Base-by-base conservation (phyloP, 1,140 invertebrate species). In the Aphidius gifuensis region DNA sequence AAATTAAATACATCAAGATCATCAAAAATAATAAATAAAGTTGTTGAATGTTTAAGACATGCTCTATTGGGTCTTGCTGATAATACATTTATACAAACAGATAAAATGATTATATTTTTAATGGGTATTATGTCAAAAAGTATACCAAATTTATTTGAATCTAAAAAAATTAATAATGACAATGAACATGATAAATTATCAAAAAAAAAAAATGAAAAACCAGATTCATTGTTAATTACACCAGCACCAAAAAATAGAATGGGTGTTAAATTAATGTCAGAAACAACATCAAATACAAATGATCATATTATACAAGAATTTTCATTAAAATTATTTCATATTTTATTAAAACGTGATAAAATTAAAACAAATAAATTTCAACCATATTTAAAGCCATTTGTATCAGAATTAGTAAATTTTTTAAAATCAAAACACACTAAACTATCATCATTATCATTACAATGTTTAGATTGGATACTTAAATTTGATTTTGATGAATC, bases 301-400 rank as follows among this genome's bases (percentile, higher is more conserved):
- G 86, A 87, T 1, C 92, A 97, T 76, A 83, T 98, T 2, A 78
- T 99, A 7, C 86, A 94, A 0, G 94, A 97, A 79, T 98, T 98
- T 79, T 93, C 92, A 53, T 80, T 98, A 42, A 87, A 89, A 77
- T 78, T 96, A 6, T 84, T 93, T 11, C 85, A 90, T 66, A 85
- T 89, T 65, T 83, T 91, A 32, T 79, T 95, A 32, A 93, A 93
- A 80, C 83, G 86, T 47, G 89, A 95, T 68, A 89, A 89, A 74
- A 70, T 93, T 0, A 72, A 80, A 9, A 80, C 83, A 16, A 16
- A 16, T 16, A 16, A 16, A 16, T 16, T 46, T 71, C 80, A 7
- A 83, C 85, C 80, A 1, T 87, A 87, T 61, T 76, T 98, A 9
- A 92, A 98, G 83, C 92, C 93, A 1, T 87, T 97, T 65, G 83